A percentile compares a stretch with the other conserved stretches of the same genome.
Evolutionary conservation across 2,888 invertebrate genomes (phyloP).

Genomic region (Caenorhabditis sp.): DNA sequence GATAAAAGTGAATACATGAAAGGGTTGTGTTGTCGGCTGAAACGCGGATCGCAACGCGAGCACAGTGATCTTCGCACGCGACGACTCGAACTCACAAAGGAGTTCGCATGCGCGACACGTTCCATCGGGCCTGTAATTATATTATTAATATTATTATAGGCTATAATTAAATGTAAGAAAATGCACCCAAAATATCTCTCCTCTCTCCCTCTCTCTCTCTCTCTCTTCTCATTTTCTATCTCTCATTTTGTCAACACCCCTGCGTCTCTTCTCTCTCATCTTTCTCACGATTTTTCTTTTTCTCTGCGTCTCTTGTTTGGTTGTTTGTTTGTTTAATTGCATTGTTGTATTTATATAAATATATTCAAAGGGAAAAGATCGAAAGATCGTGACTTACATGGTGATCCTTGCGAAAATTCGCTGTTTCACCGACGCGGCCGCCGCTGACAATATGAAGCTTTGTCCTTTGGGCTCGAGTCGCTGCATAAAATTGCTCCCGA

Average conservation of each 20-base stretch:
- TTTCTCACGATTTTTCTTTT: conserved; percentile 4
- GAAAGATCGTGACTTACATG: conserved; percentile 30
- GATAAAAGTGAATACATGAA: conserved; percentile 59
- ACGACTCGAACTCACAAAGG: conserved; percentile 63
- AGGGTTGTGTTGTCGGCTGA: conserved; percentile 37
- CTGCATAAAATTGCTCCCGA: conserved; percentile 28
- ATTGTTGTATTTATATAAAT: not conserved
- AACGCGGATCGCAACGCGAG: conserved; percentile 55
- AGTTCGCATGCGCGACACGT: conserved; percentile 58
- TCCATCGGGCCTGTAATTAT: conserved; percentile 34
- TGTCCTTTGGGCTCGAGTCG: conserved; percentile 50
- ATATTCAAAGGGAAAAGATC: not conserved
- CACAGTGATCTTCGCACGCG: conserved; percentile 46
- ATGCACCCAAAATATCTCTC: not conserved
- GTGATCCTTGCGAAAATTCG: conserved; percentile 50
- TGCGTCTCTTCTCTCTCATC: conserved; percentile 11
- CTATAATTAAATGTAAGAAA: too few relatives aligned
- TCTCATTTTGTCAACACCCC: conserved; percentile 6
- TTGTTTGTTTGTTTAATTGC: conserved; percentile 17
- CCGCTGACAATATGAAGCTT: conserved; percentile 54
- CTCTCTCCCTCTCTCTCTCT: conserved; percentile 10
- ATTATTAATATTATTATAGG: not conserved
- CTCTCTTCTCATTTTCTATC: conserved; percentile 8
- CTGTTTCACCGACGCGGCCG: conserved; percentile 52
- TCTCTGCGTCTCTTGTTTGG: conserved; percentile 15